Base-by-base conservation (phyloP, 1,140 invertebrate genomes). In the Melanaphis sacchari region DNA sequence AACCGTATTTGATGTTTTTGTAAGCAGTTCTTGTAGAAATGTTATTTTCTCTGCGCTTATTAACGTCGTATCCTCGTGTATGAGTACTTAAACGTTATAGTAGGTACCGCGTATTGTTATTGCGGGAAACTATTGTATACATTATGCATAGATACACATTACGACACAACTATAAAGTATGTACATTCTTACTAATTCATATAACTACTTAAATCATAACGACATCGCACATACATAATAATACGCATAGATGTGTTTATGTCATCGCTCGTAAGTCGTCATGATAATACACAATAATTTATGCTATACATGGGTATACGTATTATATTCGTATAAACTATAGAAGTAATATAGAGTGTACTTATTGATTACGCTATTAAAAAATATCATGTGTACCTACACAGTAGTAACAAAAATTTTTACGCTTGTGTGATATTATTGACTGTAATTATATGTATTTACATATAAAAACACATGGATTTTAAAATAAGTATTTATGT, bases 321-420 rank as follows among this genome's bases (percentile, higher is more conserved):
- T 18, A 11, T 3, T 49, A 3, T 49, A 3, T 2, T 15, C 11
- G 46, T 49, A 49, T 49, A 49, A 3, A 46, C 0, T 3, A 43
- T 8, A 49, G 41, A 8, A 18, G 18, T 46, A 15, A 0, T 46
- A 46, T 49, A n/a, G n/a, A n/a, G 24, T 54, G 26, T 54, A 54
- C 24, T 0, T 54, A n/a, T n/a, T 18, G 3, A 76, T n/a, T n/a
- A 31, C 15, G 31, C 18, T 15, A 5, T 76, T 15, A n/a, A n/a
- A 76, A 76, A 76, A 76, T n/a, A 76, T n/a, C 59, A n/a, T 76
- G n/a, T 76, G n/a, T 76, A 76, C 31, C 59, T 76, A 76, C n/a
- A n/a, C n/a, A n/a, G n/a, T n/a, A n/a, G n/a, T n/a, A n/a, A n/a
- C n/a, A n/a, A n/a, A n/a, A n/a, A n/a, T n/a, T n/a, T n/a, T 31